phyloP scores from a whole-genome alignment of 2,888 invertebrate species.

The Sinohyriopsis cumingii region DNA sequence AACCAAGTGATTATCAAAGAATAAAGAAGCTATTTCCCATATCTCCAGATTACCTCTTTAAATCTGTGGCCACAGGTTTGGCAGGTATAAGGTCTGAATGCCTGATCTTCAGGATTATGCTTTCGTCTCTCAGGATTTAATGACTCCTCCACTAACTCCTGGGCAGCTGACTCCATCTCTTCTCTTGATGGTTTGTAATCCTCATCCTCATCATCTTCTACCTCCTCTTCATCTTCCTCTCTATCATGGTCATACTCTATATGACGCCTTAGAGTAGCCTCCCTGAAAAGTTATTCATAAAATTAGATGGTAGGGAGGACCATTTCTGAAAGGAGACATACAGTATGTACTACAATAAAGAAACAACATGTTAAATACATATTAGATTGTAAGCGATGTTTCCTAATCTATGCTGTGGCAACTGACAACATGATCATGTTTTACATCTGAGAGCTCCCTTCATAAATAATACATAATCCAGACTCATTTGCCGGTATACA shows the following conservation, averaged over 20 bases:
- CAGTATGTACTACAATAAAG: neutral
- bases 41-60: conserved; percentile 52
- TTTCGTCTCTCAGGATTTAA: conserved; percentile 8
- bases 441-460: too few species aligned
- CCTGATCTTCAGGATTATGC: conserved; percentile 23
- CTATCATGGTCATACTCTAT: conserved; percentile 58
- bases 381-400: too few species aligned
- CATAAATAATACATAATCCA: too few species aligned
- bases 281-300: conserved; percentile 38
- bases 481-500: too few species aligned
- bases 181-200: conserved; percentile 30
- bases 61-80: conserved; percentile 53
- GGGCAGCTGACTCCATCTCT: conserved; percentile 1
- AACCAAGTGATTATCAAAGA: too few species aligned
- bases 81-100: conserved; percentile 48
- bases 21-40: too few species aligned
- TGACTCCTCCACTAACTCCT: conserved; percentile 8
- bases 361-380: neutral
- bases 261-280: conserved; percentile 63
- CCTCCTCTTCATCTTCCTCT: conserved; percentile 32
- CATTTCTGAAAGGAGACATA: neutral
- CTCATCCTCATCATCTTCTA: conserved; percentile 31
- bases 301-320: neutral
- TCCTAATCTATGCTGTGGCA: too few species aligned
- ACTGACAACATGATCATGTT: too few species aligned